Conservation (phyloP, 2,113 vertebrate species). For the Phrynosoma blainvillii region DNA sequence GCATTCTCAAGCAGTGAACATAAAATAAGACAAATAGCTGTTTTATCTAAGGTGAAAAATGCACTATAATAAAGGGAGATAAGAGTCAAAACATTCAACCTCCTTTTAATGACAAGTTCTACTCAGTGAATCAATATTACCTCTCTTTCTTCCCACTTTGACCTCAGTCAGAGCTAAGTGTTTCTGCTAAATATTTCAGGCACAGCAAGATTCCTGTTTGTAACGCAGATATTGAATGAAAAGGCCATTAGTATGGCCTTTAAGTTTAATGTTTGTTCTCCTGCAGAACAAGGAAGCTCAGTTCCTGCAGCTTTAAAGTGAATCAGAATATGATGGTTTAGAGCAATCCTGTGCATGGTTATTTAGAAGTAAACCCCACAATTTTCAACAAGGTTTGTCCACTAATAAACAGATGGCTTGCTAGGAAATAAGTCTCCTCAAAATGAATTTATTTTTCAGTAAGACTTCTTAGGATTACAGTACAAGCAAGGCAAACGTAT, state of each 20-base stretch:
- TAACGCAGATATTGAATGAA: conserved; percentile 16
- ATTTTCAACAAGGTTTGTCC: background rate
- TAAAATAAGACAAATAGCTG: background rate
- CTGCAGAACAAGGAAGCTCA: conserved; percentile 18
- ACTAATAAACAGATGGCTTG: background rate
- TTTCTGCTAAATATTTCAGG: conserved; percentile 25
- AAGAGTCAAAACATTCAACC: background rate
- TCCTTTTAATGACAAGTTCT: conserved; percentile 17
- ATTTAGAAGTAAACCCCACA: background rate
- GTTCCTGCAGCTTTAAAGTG: background rate
- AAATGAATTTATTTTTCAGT: background rate
- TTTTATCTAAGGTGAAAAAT: conserved; percentile 12
- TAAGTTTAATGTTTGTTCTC: conserved; percentile 13
- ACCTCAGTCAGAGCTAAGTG: conserved; percentile 2
- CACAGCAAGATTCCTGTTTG: conserved; percentile 13
- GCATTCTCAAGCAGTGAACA: background rate
- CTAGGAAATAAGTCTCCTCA: no score
- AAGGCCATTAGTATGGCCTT: background rate
- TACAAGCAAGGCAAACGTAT: background rate
- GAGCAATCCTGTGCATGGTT: background rate
- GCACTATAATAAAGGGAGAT: conserved; percentile 4
- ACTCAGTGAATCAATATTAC: conserved; percentile 7
- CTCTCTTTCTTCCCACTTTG: background rate
- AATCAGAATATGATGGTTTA: background rate
- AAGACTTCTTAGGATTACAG: background rate